Percentiles rank a stretch among this genome's conserved stretches.
These are phyloP conservation scores for Trachelus troglodyta DNA, from an alignment of 2,888 invertebrate species.

Conservation along the genomic window DNA sequence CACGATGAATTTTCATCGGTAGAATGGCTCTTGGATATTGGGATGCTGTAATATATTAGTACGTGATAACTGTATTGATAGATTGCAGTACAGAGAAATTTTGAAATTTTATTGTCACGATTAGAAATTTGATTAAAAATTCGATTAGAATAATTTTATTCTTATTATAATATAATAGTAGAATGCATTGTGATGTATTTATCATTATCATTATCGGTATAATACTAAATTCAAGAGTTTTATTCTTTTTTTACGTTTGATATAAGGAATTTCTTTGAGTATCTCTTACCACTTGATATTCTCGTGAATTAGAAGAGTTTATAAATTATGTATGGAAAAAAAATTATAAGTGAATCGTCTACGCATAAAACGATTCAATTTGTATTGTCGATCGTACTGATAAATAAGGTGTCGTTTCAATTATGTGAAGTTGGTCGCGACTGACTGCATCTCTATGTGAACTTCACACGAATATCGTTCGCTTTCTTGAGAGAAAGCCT, in stretches of 20 bases:
- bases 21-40: background rate
- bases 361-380: background rate
- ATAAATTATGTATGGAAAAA: no score
- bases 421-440: background rate
- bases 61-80: background rate
- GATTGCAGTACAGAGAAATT: background rate
- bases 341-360: background rate
- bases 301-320: background rate
- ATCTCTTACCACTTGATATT: background rate
- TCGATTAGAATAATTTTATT: background rate
- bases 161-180: background rate
- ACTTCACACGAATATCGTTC: background rate
- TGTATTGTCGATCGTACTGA: background rate
- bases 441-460: background rate
- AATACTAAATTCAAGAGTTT: background rate
- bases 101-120: no score
- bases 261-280: background rate
- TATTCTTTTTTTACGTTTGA: background rate
- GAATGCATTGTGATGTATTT: background rate
- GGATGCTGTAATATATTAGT: background rate
- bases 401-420: background rate
- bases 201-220: background rate
- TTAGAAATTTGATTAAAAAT: no score
- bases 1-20: background rate
- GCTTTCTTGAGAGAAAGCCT: background rate